A percentile compares a stretch with the other conserved stretches of the same genome.
These are phyloP conservation scores for Microctenopoma stevenorrisi DNA, from an alignment of 2,797 vertebrate genomes.

Conservation along the genomic window DNA sequence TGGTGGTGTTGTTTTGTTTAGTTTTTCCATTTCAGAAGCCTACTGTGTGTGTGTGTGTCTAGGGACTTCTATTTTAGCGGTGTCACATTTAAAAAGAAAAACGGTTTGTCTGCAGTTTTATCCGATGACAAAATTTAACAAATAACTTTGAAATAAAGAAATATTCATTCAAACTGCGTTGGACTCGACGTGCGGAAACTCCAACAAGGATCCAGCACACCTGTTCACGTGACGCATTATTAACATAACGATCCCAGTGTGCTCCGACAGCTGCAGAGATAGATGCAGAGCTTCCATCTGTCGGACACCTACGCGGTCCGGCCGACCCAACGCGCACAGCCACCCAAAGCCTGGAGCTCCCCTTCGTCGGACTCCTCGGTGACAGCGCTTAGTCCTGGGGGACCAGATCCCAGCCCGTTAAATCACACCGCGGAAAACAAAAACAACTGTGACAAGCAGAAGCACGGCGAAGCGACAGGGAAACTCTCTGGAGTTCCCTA, in stretches of 20 bases:
- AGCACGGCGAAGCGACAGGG: slow-evolving; percentile 59
- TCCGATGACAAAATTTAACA: slow-evolving; percentile 14
- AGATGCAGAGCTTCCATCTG: slow-evolving; percentile 28
- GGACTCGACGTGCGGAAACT: background rate
- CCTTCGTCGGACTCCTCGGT: slow-evolving; percentile 53
- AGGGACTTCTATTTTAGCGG: slow-evolving; percentile 46
- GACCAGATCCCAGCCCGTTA: slow-evolving; percentile 54
- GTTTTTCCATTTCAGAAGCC: slow-evolving; percentile 39
- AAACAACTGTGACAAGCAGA: slow-evolving; percentile 62
- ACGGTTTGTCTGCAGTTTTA: background rate
- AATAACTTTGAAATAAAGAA: background rate
- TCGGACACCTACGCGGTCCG: slow-evolving; percentile 17
- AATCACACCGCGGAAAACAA: slow-evolving; percentile 66
- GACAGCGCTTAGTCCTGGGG: slow-evolving; percentile 63
- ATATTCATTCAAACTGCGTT: slow-evolving; percentile 4
- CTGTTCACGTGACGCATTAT: background rate
- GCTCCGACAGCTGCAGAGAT: slow-evolving; percentile 22
- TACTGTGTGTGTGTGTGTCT: slow-evolving; percentile 41
- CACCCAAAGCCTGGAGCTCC: slow-evolving; percentile 83
- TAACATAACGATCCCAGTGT: slow-evolving; percentile 4
- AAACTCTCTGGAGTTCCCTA: slow-evolving; percentile 44
- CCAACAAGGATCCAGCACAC: background rate
- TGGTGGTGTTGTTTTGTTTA: slow-evolving; percentile 61
- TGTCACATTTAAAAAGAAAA: slow-evolving; percentile 44
- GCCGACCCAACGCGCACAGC: slow-evolving; percentile 21